Evolutionary conservation across 2,888 invertebrate genomes (phyloP).

Genomic region (Altica lythri): DNA sequence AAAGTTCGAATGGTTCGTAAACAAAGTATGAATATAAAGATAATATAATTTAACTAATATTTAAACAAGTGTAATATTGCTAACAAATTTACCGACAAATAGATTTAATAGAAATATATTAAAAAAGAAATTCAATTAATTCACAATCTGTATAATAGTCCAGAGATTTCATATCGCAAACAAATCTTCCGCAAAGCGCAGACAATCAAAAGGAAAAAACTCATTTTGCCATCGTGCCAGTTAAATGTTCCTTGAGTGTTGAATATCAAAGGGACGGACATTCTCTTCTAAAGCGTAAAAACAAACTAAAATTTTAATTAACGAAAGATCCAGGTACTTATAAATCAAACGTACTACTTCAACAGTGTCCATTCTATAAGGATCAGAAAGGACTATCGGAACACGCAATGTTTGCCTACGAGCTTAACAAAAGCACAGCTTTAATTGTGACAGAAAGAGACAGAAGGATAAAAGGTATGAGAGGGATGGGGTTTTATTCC

Average conservation of each 20-base stretch:
- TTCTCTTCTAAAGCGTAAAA: conserved; percentile 39
- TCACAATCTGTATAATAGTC: no score
- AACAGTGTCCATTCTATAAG: conserved; percentile 49
- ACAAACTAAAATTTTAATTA: conserved; percentile 55
- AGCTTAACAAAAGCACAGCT: conserved; percentile 55
- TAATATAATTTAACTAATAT: no score
- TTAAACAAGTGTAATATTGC: no score
- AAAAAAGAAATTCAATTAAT: no score
- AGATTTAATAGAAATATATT: no score
- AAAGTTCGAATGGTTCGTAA: no score
- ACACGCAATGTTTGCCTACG: conserved; percentile 54
- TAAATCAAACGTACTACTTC: conserved; percentile 49
- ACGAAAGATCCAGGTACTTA: conserved; percentile 54
- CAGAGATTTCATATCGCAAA: conserved; percentile 13
- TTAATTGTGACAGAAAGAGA: conserved; percentile 49
- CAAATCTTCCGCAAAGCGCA: not conserved
- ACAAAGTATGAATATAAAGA: no score
- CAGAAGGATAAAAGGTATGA: conserved; percentile 30
- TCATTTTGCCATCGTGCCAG: conserved; percentile 6
- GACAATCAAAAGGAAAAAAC: conserved; percentile 18
- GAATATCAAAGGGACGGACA: conserved; percentile 37
- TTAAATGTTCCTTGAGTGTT: conserved; percentile 31
- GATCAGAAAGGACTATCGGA: conserved; percentile 49
- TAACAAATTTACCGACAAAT: no score
- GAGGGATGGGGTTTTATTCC: conserved; percentile 35